Evolutionary conservation across 2,888 invertebrate genomes (phyloP), one percentile per base, ranked within the genome.

Genomic region (Erebia ligea): DNA sequence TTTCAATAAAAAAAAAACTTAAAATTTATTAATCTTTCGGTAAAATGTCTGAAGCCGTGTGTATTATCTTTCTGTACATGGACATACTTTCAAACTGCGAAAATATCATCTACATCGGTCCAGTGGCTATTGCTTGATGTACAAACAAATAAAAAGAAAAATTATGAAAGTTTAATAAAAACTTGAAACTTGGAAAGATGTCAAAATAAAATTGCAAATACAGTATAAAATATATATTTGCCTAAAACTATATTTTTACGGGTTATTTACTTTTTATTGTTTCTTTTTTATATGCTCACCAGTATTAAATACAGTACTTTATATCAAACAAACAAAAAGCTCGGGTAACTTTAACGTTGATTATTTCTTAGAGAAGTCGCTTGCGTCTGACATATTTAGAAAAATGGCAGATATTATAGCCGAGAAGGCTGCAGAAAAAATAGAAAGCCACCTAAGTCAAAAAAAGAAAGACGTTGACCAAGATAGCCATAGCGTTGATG

Each of bases 371-470:
- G 56, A 65, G 5, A 65, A 65, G 13, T 15, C 56, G 42, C 54
- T 65, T 9, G 65, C 52, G 1, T 65, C 65, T 19, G 65, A 56
- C 17, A 54, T 19, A 17, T 65, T 65, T 56, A 13, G 34, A 13
- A 65, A 65, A 65, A 19, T 65, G 10, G 17, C 42, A 1, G 65
- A 56, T 40, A 65, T 65, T 15, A 21, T 65, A 3, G 65, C 65
- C 42, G 40, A 19, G 4, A 65, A 56, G 21, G 54, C 65, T 13
- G 65, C 56, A 8, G 42, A 54, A 13, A 65, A 54, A 65, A 65
- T 65, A 1, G 54, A 40, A 13, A 34, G 10, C 10, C 65, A 52
- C 1, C 3, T 56, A 42, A 19, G 4, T 56, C 56, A 5, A 13
- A 56, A 42, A 15, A 42, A 6, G 5, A 19, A 56, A 17, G 13